phyloP scores from a whole-genome alignment of 2,888 invertebrate species.

The Agrenia bidenticulata region DNA sequence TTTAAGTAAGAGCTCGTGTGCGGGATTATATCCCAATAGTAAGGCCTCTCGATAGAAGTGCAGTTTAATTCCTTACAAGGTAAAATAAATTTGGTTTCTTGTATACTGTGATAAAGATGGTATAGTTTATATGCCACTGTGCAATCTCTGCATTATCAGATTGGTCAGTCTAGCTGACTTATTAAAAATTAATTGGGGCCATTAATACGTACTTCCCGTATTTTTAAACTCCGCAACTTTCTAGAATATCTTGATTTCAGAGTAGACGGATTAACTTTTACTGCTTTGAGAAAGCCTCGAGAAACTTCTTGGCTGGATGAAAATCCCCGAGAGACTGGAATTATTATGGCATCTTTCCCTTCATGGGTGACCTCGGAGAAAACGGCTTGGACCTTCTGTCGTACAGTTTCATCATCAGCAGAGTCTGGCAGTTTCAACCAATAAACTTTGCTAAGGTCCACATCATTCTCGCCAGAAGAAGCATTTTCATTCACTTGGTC shows the following conservation, averaged over 20 bases:
- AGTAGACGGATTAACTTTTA: neutral
- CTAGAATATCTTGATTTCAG: neutral
- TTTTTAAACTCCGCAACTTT: neutral
- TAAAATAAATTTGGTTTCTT: too few species aligned
- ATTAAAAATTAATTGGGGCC: too few species aligned
- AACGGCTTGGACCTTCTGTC: slow-evolving; percentile 29
- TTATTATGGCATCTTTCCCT: slow-evolving; percentile 38
- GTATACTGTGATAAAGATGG: too few species aligned
- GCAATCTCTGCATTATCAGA: too few species aligned
- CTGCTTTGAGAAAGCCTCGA: slow-evolving; percentile 32
- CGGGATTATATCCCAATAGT: too few species aligned
- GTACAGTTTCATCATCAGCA: slow-evolving; percentile 14
- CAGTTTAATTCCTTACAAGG: too few species aligned
- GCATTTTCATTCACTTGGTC: neutral
- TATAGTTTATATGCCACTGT: too few species aligned
- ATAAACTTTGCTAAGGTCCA: slow-evolving; percentile 40
- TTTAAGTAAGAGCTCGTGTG: too few species aligned
- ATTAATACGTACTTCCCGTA: too few species aligned
- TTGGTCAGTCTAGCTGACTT: too few species aligned
- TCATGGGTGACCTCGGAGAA: slow-evolving; percentile 21
- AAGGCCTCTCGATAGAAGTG: too few species aligned
- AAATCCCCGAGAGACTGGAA: slow-evolving; percentile 32
- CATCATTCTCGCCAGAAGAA: neutral
- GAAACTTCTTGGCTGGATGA: slow-evolving; percentile 25
- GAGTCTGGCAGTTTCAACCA: slow-evolving; percentile 39